phyloP scores from a whole-genome alignment of 2,797 vertebrate species.

The Lacerta bilineata region DNA sequence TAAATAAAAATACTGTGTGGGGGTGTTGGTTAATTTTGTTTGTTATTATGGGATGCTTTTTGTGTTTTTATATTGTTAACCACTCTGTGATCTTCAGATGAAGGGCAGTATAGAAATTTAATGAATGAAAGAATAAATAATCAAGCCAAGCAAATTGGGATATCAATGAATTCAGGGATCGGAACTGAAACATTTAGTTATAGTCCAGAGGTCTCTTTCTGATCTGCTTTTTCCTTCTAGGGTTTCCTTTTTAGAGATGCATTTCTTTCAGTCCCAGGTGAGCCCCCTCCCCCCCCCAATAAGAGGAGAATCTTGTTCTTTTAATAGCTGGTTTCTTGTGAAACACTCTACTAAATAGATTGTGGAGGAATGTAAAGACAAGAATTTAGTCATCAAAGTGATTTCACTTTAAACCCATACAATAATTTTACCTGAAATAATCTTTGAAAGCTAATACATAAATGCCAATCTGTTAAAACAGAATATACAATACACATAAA shows the following conservation, averaged over 20 bases:
- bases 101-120: no score
- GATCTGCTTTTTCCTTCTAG: neutral
- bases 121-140: no score
- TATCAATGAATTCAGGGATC: neutral
- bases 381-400: neutral
- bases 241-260: neutral
- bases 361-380: constrained; percentile 36
- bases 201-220: neutral
- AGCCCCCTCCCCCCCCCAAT: no score
- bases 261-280: constrained; percentile 1
- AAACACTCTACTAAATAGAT: constrained; percentile 1
- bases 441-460: constrained; percentile 1
- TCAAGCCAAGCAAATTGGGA: no score
- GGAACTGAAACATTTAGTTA: neutral
- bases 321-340: neutral
- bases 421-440: constrained; percentile 6
- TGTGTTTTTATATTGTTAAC: no score
- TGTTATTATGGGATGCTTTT: no score
- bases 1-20: no score
- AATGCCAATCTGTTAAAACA: constrained; percentile 6
- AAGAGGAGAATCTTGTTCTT: neutral
- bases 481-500: neutral
- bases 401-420: neutral
- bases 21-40: no score
- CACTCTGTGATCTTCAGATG: no score